Evolutionary conservation across 1,140 invertebrate species (phyloP).

Genomic region (Drosophila tsacasi): DNA sequence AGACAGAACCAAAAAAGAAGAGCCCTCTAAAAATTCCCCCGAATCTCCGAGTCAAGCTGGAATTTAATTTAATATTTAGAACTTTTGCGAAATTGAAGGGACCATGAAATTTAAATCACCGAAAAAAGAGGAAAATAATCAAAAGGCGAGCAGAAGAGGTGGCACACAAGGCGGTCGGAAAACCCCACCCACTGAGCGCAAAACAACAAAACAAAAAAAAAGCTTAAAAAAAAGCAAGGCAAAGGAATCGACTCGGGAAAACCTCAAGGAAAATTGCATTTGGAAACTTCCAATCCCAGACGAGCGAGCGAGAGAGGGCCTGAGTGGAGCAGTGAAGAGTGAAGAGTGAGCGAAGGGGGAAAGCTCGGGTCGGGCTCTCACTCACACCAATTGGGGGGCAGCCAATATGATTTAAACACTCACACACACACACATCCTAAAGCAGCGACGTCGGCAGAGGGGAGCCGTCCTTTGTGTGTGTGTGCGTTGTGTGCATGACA

Average conservation of each 20-base stretch:
- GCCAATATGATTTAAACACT: conserved; percentile 81
- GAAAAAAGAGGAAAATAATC: conserved; percentile 40
- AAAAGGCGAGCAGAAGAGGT: conserved; percentile 3
- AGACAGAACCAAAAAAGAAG: background rate
- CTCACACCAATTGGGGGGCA: conserved; percentile 58
- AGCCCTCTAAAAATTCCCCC: background rate
- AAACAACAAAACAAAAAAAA: conserved; percentile 18
- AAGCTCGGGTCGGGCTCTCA: conserved; percentile 56
- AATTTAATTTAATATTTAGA: conserved; percentile 82
- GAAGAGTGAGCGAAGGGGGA: conserved; percentile 57
- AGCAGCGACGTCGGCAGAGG: conserved; percentile 19
- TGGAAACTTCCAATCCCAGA: conserved; percentile 83
- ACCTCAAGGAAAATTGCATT: conserved; percentile 83
- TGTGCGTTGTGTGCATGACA: conserved; percentile 82
- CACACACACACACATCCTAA: conserved; percentile 42
- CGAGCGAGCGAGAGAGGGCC: conserved; percentile 50
- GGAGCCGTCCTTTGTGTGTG: conserved; percentile 3
- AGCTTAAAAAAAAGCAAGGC: conserved; percentile 63
- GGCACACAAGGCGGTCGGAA: conserved; percentile 17
- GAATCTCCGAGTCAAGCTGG: conserved; percentile 37
- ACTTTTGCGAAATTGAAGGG: conserved; percentile 73
- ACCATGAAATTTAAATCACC: conserved; percentile 82
- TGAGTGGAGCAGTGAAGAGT: conserved; percentile 8
- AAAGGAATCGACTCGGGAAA: conserved; percentile 56
- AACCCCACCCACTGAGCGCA: conserved; percentile 59